These are phyloP conservation scores for Amphiprion percula DNA, from an alignment of 2,113 vertebrate genomes.

Conservation along the genomic window DNA sequence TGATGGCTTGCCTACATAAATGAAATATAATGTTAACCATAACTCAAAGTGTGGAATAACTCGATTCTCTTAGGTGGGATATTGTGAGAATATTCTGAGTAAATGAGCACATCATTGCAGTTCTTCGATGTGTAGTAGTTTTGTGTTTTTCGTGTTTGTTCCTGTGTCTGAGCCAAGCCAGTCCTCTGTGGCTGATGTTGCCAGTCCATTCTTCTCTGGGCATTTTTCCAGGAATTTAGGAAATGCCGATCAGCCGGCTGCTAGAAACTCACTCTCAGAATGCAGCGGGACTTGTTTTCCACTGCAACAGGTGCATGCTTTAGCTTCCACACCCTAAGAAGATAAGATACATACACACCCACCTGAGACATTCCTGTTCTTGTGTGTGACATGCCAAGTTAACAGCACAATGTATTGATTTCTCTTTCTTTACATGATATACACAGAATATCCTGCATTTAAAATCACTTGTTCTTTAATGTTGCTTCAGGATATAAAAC, in stretches of 20 bases:
- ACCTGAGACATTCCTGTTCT: slow-evolving; percentile 18
- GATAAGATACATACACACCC: not conserved
- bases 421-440: no score
- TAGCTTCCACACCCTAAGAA: not conserved
- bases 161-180: not conserved
- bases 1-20: no score
- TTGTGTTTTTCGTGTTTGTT: not conserved
- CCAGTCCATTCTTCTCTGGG: slow-evolving; percentile 26
- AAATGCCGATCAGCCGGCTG: slow-evolving; percentile 54
- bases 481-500: not conserved
- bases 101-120: no score
- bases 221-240: slow-evolving; percentile 65
- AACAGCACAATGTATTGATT: no score
- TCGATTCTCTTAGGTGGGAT: no score
- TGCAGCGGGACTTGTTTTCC: slow-evolving; percentile 58
- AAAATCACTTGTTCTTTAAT: no score
- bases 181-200: not conserved
- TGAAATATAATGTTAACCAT: no score
- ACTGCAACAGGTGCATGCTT: slow-evolving; percentile 50
- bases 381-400: not conserved
- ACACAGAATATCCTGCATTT: no score
- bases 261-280: slow-evolving; percentile 44
- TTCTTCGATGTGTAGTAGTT: not conserved
- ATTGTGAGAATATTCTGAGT: no score
- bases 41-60: no score